Evolutionary conservation across 2,113 vertebrate genomes (phyloP).

Genomic region (Eudorcas thomsonii): DNA sequence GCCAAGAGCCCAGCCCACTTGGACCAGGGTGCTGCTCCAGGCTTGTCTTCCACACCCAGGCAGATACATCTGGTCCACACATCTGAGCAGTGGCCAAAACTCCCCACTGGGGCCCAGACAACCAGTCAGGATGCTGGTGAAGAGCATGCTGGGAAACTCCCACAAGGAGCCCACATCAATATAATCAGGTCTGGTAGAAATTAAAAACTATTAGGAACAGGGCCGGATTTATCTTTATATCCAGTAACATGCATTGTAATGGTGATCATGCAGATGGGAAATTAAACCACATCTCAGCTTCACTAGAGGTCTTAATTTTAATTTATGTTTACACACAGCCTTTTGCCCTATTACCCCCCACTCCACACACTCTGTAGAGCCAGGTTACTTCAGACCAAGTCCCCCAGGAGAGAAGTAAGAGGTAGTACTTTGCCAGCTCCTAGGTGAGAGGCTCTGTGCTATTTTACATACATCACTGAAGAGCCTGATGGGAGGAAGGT

Average conservation of each 20-base stretch:
- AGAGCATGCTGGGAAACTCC: constrained; percentile 68
- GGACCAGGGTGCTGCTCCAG: not conserved
- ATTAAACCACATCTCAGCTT: constrained; percentile 66
- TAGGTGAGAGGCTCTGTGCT: not conserved
- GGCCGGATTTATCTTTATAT: constrained; percentile 71
- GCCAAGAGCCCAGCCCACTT: not conserved
- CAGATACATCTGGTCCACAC: constrained; percentile 21
- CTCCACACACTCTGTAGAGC: not conserved
- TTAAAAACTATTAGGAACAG: constrained; percentile 75
- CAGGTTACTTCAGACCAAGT: not conserved
- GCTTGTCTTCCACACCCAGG: not conserved
- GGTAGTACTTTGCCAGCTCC: not conserved
- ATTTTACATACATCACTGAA: not conserved
- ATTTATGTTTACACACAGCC: constrained; percentile 30
- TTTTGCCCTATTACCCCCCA: not conserved
- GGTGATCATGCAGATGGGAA: constrained; percentile 69
- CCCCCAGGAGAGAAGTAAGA: not conserved
- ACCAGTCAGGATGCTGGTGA: constrained; percentile 46
- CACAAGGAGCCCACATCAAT: constrained; percentile 53
- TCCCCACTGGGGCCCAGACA: constrained; percentile 15
- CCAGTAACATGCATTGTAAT: constrained; percentile 64
- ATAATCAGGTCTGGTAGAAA: constrained; percentile 68
- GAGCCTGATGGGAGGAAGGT: not conserved
- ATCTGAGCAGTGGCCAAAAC: constrained; percentile 50
- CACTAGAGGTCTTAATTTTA: constrained; percentile 61